These are phyloP conservation scores for Anguilla obscura DNA, from an alignment of 2,797 vertebrate species.

Conservation along the genomic window DNA sequence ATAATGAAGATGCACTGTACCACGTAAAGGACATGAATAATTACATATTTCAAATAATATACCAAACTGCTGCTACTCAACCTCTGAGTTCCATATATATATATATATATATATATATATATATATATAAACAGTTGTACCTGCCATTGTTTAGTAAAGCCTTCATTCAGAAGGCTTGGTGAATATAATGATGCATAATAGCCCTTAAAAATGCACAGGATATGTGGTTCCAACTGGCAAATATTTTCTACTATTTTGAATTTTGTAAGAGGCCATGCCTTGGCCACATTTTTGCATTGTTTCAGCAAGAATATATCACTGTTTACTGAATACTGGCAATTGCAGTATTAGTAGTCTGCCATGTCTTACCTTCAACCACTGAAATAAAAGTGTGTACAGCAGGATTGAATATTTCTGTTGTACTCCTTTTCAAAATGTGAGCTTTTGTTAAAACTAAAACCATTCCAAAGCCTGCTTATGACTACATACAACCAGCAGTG, in stretches of 20 bases:
- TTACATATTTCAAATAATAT: constrained; percentile 4
- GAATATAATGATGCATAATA: background rate
- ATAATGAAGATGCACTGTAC: background rate
- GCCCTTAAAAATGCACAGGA: background rate
- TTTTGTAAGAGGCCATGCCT: background rate
- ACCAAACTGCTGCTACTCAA: background rate
- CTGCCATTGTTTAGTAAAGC: background rate
- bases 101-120: too few species aligned
- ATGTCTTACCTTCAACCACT: too few species aligned
- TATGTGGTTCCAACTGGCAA: background rate
- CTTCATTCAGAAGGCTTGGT: background rate
- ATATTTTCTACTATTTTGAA: background rate
- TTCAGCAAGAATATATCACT: too few species aligned
- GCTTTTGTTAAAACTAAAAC: too few species aligned
- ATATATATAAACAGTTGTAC: background rate
- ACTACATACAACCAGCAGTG: too few species aligned
- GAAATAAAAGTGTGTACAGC: too few species aligned
- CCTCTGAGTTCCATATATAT: background rate
- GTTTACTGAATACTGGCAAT: too few species aligned
- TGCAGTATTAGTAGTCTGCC: too few species aligned
- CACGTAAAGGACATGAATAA: background rate
- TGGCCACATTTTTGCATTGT: too few species aligned
- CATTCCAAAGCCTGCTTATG: too few species aligned
- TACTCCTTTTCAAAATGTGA: too few species aligned
- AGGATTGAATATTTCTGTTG: too few species aligned